These are phyloP conservation scores for Diachasma alloeum DNA, from an alignment of 1,140 invertebrate genomes.

Conservation along the genomic window DNA sequence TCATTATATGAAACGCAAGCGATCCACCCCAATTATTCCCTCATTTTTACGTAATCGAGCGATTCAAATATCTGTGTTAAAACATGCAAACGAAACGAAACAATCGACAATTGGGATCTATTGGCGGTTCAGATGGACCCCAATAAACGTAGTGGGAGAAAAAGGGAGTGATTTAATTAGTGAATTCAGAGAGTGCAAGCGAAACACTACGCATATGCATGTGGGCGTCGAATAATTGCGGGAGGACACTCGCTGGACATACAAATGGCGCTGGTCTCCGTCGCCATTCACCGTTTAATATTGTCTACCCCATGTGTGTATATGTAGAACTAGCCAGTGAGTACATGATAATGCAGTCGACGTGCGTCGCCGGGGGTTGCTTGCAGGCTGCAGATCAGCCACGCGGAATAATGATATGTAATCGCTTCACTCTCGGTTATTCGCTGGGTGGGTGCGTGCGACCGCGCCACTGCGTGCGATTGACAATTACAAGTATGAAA, in stretches of 20 bases:
- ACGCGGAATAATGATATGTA: constrained; percentile 62
- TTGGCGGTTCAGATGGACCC: constrained; percentile 25
- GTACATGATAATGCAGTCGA: constrained; percentile 52
- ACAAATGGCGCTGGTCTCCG: constrained; percentile 9
- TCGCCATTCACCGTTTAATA: background rate
- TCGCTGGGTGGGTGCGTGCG: background rate
- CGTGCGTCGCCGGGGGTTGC: constrained; percentile 46
- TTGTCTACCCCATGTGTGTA: background rate
- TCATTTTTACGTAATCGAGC: background rate
- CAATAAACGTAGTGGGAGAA: constrained; percentile 7
- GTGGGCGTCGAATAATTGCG: constrained; percentile 36
- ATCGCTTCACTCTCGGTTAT: constrained; percentile 38
- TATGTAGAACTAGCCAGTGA: constrained; percentile 9
- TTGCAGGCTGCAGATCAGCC: constrained; percentile 44
- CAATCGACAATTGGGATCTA: constrained; percentile 17
- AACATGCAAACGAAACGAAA: background rate
- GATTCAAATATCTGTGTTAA: background rate
- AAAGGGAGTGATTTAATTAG: constrained; percentile 36
- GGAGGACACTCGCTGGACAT: background rate
- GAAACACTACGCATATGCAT: constrained; percentile 24
- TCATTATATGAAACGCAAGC: background rate
- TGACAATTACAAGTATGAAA: constrained; percentile 23
- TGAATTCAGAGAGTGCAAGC: constrained; percentile 29
- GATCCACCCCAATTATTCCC: background rate
- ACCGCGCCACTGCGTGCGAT: constrained; percentile 11